Evolutionary conservation across 2,888 invertebrate genomes (phyloP).

Genomic region (Machimus atricapillus): DNA sequence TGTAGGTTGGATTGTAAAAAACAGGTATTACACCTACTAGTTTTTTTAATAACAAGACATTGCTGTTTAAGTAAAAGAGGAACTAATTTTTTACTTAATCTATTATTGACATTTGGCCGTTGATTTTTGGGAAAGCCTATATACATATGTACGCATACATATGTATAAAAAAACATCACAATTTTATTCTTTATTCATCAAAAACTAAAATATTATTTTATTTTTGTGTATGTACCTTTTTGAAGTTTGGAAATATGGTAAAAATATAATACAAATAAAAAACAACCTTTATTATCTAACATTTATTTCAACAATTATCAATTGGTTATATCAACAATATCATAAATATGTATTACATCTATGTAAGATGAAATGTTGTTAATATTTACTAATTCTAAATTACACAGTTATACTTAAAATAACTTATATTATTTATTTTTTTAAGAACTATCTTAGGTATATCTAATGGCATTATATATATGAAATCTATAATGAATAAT

Average conservation of each 20-base stretch:
- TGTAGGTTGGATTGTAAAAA: no score
- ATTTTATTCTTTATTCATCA: no score
- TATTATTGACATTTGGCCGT: no score
- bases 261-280: neutral
- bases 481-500: neutral
- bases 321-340: neutral
- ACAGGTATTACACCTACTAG: no score
- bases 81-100: no score
- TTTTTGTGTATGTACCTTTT: no score
- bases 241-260: neutral
- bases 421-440: neutral
- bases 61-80: no score
- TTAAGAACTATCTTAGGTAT: neutral
- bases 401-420: neutral
- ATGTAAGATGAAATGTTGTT: neutral
- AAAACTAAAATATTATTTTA: no score
- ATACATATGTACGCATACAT: no score
- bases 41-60: no score
- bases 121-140: no score
- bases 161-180: no score
- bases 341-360: neutral
- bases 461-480: neutral
- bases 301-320: conserved; percentile 23
- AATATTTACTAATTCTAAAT: neutral
- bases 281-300: neutral